Conservation (phyloP, 2,797 vertebrate species). For the Tokudaia muenninki region DNA sequence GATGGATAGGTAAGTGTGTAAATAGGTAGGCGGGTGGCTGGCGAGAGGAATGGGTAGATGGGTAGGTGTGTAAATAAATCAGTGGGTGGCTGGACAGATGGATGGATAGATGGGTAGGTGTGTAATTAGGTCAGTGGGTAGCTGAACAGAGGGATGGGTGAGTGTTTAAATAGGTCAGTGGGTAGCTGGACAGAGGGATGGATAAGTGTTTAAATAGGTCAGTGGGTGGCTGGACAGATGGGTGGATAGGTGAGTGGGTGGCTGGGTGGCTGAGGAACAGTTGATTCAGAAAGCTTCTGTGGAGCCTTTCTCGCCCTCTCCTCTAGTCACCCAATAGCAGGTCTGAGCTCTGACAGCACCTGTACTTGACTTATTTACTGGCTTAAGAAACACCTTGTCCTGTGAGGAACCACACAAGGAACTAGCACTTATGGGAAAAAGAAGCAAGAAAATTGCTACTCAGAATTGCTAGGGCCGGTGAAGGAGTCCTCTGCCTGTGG, state of each 20-base stretch:
- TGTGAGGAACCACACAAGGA: background rate
- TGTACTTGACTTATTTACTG: background rate
- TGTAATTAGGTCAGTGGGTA: too few species aligned
- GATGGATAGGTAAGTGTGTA: too few species aligned
- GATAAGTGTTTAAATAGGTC: too few species aligned
- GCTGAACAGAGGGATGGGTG: background rate
- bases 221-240: background rate
- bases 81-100: background rate
- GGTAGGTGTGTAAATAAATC: background rate
- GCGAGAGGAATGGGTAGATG: too few species aligned
- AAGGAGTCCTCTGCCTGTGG: background rate
- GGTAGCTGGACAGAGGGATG: too few species aligned
- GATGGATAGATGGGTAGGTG: background rate
- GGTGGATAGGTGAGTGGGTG: background rate
- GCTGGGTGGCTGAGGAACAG: background rate
- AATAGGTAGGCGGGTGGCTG: background rate
- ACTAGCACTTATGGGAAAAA: background rate
- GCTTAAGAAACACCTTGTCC: background rate
- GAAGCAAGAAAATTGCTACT: background rate
- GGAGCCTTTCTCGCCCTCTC: background rate
- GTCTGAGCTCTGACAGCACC: background rate
- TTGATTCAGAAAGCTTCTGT: too few species aligned
- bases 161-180: too few species aligned
- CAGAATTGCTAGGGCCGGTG: background rate
- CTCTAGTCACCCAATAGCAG: background rate